Evolutionary conservation across 2,113 vertebrate genomes (phyloP), one percentile per base, ranked within the genome.

Genomic region (Trichomycterus rosablanca): DNA sequence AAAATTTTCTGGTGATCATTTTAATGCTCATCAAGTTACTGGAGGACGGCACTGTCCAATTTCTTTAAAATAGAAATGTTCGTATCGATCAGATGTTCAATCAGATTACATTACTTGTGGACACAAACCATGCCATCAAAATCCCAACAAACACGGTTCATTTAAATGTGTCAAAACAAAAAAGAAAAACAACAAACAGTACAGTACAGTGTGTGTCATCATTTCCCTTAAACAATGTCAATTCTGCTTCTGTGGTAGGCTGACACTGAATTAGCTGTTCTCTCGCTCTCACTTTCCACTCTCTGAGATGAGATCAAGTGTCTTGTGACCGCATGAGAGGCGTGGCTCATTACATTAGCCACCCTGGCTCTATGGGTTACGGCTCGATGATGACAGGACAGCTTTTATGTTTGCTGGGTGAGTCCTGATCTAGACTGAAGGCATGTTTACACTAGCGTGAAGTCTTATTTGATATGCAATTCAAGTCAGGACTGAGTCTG

Each of bases 321-420:
- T 46, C 66, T 55, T 61, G 61, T 65, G 66, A 68, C 28, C 58
- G 52, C 52, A 52, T 20, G 20, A 26, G 54, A 26, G 53, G 46
- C 32, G 26, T 50, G 26, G 39, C 3, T 51, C 37, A 71, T 63
- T 45, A 57, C 51, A 66, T 67, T 71, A 66, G 69, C 57, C 46
- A 52, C 43, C 16, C 52, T 26, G 63, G 20, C 45, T 37, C 2
- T 18, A 37, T 20, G 16, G 9, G 4, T 40, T 51, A 9, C n/a
- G 32, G 42, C 43, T 26, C 51, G 15, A 20, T 22, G 26, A 32
- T 46, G 54, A 45, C 20, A 23, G 2, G 35, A 34, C 12, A 18
- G 24, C 37, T 19, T 51, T 42, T 3, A 37, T 61, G 14, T 39
- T n/a, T 20, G 37, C 45, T 59, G n/a, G 18, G 18, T 34, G 4